Conservation (phyloP, 2,113 vertebrate species). For the Sakesphorus luctuosus region DNA sequence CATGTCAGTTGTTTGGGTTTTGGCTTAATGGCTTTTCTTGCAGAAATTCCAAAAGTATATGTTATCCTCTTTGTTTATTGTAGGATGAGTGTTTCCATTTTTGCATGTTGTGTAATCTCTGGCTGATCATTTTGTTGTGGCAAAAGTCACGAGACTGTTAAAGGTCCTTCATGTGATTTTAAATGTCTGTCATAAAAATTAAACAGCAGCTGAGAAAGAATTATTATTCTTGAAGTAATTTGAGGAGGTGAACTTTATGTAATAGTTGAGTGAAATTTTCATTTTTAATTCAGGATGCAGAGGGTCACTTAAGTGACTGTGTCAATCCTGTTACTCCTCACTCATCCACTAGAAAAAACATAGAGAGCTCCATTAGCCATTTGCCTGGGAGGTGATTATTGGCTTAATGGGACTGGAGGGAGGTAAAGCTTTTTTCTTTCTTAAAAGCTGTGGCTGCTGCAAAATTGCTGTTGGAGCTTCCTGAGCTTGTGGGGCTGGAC, state of each 20-base stretch:
- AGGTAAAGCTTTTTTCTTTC: neutral
- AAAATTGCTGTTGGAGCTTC: neutral
- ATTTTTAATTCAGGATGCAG: fast-evolving
- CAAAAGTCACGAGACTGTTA: neutral
- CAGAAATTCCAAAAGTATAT: neutral
- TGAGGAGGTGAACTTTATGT: neutral
- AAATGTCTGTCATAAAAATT: neutral
- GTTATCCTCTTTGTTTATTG: neutral
- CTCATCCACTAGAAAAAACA: neutral
- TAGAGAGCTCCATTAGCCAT: fast-evolving
- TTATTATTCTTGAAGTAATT: neutral
- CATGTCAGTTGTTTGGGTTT: neutral
- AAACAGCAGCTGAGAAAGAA: neutral
- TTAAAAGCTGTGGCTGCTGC: neutral
- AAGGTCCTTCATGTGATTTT: neutral
- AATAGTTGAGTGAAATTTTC: neutral
- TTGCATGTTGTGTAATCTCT: neutral
- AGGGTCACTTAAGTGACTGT: neutral
- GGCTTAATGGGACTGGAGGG: neutral
- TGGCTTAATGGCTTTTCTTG: neutral
- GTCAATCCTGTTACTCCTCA: neutral
- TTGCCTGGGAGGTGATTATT: neutral
- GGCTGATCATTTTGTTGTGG: neutral
- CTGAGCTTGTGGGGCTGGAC: neutral
- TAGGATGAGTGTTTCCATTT: neutral